A percentile compares a stretch with the other conserved stretches of the same genome.
Conservation (phyloP, 1,140 invertebrate species). For the Drosophila littoralis region DNA sequence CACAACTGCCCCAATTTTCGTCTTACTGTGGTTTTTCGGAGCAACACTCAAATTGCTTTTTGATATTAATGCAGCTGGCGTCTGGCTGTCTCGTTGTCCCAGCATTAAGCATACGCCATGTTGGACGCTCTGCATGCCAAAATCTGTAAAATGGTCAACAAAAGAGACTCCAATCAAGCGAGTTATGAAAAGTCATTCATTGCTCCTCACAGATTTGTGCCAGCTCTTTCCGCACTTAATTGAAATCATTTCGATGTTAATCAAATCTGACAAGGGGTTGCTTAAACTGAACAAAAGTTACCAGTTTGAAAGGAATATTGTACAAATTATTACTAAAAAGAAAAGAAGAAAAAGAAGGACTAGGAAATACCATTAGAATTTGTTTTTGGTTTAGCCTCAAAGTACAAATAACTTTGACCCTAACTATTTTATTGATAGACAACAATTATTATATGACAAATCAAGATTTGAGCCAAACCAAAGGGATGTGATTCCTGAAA, state of each 20-base stretch:
- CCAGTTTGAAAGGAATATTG: no score
- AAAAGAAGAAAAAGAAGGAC: no score
- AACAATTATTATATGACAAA: no score
- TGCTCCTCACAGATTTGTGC: conserved; percentile 9
- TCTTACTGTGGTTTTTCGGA: conserved; percentile 5
- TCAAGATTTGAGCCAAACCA: no score
- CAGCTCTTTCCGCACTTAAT: conserved; percentile 46
- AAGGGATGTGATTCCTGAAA: no score
- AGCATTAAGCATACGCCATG: conserved; percentile 34
- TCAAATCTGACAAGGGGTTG: conserved; percentile 38
- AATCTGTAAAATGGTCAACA: conserved; percentile 18
- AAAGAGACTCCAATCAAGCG: conserved; percentile 34
- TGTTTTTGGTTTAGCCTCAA: no score
- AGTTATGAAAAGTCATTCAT: background rate
- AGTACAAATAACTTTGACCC: no score
- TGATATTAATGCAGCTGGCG: conserved; percentile 28
- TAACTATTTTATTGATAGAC: no score
- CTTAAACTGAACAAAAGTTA: no score
- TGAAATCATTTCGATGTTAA: conserved; percentile 65
- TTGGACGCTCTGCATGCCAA: conserved; percentile 4
- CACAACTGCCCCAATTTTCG: background rate
- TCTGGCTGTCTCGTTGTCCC: background rate
- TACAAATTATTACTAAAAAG: no score
- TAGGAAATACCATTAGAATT: no score
- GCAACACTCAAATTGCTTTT: conserved; percentile 37